phyloP scores from a whole-genome alignment of 2,888 invertebrate species.

The Campoplex capitator region DNA sequence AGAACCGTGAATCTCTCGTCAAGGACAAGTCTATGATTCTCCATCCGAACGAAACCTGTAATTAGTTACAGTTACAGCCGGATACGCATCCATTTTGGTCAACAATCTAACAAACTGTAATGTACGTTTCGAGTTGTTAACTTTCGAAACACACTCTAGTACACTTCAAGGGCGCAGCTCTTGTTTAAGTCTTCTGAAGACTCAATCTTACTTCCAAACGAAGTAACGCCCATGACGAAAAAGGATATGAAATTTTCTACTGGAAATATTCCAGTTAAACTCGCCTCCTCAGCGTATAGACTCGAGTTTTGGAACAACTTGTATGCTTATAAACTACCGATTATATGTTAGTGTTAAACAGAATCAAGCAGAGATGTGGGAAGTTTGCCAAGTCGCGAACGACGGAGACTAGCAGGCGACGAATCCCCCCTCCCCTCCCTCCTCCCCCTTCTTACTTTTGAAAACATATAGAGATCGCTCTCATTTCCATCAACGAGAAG shows the following conservation, averaged over 20 bases:
- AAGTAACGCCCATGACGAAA: background rate
- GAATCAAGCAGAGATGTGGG: constrained; percentile 50
- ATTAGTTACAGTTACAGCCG: constrained; percentile 60
- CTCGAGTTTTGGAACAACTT: background rate
- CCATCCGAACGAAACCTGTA: constrained; percentile 29
- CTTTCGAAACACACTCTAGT: background rate
- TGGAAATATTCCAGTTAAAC: background rate
- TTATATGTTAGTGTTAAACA: constrained; percentile 1
- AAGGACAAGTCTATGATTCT: constrained; percentile 21
- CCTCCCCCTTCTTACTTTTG: constrained; percentile 9
- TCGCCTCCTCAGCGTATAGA: background rate
- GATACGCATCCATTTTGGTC: constrained; percentile 2
- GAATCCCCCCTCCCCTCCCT: constrained; percentile 14
- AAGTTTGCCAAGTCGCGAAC: constrained; percentile 66
- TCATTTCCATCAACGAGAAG: constrained; percentile 47
- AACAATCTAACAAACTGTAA: background rate
- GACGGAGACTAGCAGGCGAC: constrained; percentile 64
- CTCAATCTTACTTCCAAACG: background rate
- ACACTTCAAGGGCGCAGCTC: background rate
- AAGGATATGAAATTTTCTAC: background rate
- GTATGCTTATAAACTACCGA: constrained; percentile 7
- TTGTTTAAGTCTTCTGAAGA: background rate
- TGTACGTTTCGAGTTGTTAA: background rate
- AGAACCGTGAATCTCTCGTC: constrained; percentile 37
- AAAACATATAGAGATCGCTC: constrained; percentile 25